Conservation (phyloP, 2,113 vertebrate genomes). For the Chiloscyllium plagiosum region DNA sequence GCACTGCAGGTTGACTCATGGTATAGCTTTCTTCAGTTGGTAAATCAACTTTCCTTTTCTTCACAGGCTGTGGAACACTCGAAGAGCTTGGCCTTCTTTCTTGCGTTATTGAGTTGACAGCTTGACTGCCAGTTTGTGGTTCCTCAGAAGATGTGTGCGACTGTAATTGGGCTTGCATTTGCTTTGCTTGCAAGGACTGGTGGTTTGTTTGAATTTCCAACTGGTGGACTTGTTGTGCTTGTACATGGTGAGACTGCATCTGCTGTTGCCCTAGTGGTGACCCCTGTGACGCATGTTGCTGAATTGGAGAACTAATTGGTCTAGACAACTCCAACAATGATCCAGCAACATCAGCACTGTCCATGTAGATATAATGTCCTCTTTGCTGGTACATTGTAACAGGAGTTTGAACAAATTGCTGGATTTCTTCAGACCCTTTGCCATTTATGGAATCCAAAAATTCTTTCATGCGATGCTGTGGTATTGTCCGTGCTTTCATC, state of each 20-base stretch:
- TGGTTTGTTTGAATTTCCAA: conserved; percentile 40
- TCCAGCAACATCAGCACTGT: conserved; percentile 44
- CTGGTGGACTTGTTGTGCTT: conserved; percentile 32
- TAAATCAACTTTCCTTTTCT: conserved; percentile 45
- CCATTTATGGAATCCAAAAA: conserved; percentile 43
- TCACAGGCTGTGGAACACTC: conserved; percentile 44
- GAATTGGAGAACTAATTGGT: conserved; percentile 43
- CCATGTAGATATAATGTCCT: conserved; percentile 43
- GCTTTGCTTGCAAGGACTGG: conserved; percentile 38
- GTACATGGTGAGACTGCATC: conserved; percentile 39
- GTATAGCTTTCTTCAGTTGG: conserved; percentile 39
- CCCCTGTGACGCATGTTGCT: conserved; percentile 38
- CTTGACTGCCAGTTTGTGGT: conserved; percentile 6
- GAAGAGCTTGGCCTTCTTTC: conserved; percentile 39
- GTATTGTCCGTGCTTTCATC: conserved; percentile 44
- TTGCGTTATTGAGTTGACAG: conserved; percentile 24
- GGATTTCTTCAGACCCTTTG: conserved; percentile 42
- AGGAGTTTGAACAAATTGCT: conserved; percentile 44
- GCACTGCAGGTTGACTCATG: conserved; percentile 39
- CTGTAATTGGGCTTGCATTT: conserved; percentile 40
- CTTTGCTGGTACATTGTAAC: conserved; percentile 43
- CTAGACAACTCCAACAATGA: conserved; percentile 44
- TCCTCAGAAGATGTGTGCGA: conserved; percentile 36
- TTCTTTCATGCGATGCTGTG: conserved; percentile 45
- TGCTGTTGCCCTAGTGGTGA: conserved; percentile 42